Percentiles rank a stretch among this genome's conserved stretches.
Evolutionary conservation across 1,140 invertebrate species (phyloP).

Genomic region (Drosophila ercepeae): DNA sequence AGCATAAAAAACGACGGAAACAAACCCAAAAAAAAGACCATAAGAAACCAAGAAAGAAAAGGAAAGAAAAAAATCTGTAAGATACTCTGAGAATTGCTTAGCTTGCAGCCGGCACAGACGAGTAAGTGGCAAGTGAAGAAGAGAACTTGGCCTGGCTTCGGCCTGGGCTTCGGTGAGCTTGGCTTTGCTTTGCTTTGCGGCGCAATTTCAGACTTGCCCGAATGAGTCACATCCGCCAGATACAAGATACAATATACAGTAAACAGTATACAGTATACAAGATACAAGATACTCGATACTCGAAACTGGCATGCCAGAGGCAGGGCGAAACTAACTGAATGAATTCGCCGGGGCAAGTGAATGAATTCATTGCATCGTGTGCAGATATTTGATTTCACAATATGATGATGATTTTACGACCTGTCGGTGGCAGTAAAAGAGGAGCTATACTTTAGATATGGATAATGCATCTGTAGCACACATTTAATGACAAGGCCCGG

Average conservation of each 20-base stretch:
- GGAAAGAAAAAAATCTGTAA: constrained; percentile 4
- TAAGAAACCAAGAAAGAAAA: constrained; percentile 12
- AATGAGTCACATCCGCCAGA: constrained; percentile 73
- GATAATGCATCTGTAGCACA: constrained; percentile 13
- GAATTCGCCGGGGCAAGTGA: constrained; percentile 20
- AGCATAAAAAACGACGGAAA: constrained; percentile 49
- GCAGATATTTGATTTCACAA: constrained; percentile 53
- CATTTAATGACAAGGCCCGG: constrained; percentile 20
- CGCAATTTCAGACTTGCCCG: constrained; percentile 59
- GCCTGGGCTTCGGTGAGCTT: constrained; percentile 2
- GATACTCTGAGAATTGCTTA: constrained; percentile 28
- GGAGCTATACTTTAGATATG: constrained; percentile 12
- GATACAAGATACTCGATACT: constrained; percentile 27
- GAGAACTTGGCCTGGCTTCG: not conserved
- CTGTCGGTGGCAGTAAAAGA: constrained; percentile 17
- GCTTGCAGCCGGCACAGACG: constrained; percentile 36
- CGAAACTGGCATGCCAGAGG: not conserved
- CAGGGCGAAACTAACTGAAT: constrained; percentile 14
- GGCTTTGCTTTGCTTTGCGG: constrained; percentile 15
- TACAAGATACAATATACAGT: constrained; percentile 38
- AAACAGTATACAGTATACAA: no score
- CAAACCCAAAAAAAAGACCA: constrained; percentile 29
- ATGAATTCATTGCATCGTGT: constrained; percentile 34
- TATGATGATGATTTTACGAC: constrained; percentile 44
- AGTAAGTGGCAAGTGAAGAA: constrained; percentile 23